phyloP scores from a whole-genome alignment of 2,888 invertebrate genomes.

The Eremobia ochroleuca region DNA sequence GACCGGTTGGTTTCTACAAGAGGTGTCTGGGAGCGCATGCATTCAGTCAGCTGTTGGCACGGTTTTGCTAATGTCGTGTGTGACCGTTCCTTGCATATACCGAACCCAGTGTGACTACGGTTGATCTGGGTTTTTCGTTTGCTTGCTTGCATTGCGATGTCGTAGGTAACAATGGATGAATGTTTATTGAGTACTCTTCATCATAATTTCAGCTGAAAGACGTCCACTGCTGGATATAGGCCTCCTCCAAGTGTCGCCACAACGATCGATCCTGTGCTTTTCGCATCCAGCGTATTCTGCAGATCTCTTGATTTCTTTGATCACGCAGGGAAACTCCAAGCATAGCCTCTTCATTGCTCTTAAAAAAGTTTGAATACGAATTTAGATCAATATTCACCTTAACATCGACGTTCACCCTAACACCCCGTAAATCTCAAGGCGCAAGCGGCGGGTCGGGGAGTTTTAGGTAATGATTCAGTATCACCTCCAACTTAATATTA shows the following conservation, averaged over 20 bases:
- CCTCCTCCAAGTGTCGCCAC: too few relatives aligned
- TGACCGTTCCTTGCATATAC: neutral
- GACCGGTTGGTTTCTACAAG: neutral
- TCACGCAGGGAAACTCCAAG: neutral
- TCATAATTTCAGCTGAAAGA: neutral
- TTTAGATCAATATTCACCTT: neutral
- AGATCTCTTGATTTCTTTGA: neutral
- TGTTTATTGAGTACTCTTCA: neutral
- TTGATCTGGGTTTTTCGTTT: neutral
- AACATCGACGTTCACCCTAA: neutral
- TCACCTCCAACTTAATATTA: too few relatives aligned
- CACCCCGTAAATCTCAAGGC: neutral
- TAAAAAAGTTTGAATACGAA: neutral
- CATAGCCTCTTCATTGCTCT: neutral
- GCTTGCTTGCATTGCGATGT: slow-evolving; percentile 1
- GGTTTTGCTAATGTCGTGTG: too few relatives aligned
- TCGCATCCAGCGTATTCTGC: neutral
- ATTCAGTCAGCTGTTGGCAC: too few relatives aligned
- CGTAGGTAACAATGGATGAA: slow-evolving; percentile 1
- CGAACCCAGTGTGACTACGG: neutral
- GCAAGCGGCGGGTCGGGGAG: neutral
- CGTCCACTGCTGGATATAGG: neutral
- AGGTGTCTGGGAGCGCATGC: too few relatives aligned
- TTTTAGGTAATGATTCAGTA: neutral
- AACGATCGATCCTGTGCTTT: neutral